Evolutionary conservation across 2,797 vertebrate genomes (phyloP).

Genomic region (Scyliorhinus canicula): DNA sequence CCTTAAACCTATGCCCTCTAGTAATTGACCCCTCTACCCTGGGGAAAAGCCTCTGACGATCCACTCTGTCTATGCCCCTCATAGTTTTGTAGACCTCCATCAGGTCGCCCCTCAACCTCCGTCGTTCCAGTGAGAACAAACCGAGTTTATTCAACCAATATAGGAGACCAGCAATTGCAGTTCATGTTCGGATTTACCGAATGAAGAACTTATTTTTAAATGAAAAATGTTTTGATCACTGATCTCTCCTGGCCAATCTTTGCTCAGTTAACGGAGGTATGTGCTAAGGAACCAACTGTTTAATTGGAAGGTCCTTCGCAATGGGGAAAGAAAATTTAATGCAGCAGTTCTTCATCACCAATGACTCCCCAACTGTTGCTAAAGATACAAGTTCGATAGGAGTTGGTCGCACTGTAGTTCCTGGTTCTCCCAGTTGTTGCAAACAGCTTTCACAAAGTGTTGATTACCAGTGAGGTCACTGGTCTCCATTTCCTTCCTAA

Average conservation of each 20-base stretch:
- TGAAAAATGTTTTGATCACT: neutral
- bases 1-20: too few relatives aligned
- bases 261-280: neutral
- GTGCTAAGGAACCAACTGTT: neutral
- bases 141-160: too few relatives aligned
- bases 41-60: too few relatives aligned
- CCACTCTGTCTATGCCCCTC: too few relatives aligned
- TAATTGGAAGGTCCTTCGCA: neutral
- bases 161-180: neutral
- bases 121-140: too few relatives aligned
- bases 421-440: neutral
- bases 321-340: neutral
- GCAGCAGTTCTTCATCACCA: neutral
- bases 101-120: too few relatives aligned
- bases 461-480: neutral
- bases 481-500: neutral
- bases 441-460: neutral
- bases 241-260: neutral
- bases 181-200: neutral
- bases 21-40: too few relatives aligned
- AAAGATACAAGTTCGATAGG: neutral
- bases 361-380: too few relatives aligned
- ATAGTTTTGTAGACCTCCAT: too few relatives aligned
- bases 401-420: neutral
- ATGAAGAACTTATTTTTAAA: neutral